These are phyloP conservation scores for Lycaon pictus DNA, from an alignment of 2,113 vertebrate species.

Conservation along the genomic window DNA sequence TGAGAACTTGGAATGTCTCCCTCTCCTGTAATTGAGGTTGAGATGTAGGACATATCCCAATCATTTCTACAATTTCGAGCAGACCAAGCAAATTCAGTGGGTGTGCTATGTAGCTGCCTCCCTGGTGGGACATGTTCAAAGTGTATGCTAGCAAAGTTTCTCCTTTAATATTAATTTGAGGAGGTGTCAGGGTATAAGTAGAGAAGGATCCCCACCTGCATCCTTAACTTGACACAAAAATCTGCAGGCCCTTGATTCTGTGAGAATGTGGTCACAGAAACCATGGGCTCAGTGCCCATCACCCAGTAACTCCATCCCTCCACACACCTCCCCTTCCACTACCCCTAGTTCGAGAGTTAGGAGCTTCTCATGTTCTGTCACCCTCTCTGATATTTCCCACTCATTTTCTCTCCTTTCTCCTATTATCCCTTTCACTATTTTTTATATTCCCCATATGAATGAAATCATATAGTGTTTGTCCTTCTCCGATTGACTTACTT, in stretches of 20 bases:
- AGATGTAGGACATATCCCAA: background rate
- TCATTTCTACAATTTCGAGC: background rate
- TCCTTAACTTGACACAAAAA: background rate
- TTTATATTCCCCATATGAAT: no score
- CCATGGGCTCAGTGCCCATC: background rate
- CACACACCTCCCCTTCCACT: no score
- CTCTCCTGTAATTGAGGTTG: background rate
- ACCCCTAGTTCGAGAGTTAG: no score
- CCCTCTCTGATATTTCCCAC: no score
- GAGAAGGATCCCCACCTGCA: background rate
- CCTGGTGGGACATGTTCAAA: background rate
- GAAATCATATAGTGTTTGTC: no score
- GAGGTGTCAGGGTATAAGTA: background rate
- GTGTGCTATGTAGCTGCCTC: background rate
- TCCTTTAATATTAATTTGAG: constrained; percentile 36
- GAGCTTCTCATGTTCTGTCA: no score
- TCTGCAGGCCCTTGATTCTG: background rate
- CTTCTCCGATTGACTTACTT: no score
- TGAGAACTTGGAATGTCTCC: background rate
- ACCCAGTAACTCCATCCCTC: no score
- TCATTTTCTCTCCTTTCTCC: no score
- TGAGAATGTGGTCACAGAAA: background rate
- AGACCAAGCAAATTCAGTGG: background rate
- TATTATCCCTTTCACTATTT: no score
- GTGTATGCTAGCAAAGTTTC: background rate